Percentiles rank a stretch among this genome's conserved stretches.
These are phyloP conservation scores for Columba guinea DNA, from an alignment of 2,797 vertebrate genomes.

Conservation along the genomic window DNA sequence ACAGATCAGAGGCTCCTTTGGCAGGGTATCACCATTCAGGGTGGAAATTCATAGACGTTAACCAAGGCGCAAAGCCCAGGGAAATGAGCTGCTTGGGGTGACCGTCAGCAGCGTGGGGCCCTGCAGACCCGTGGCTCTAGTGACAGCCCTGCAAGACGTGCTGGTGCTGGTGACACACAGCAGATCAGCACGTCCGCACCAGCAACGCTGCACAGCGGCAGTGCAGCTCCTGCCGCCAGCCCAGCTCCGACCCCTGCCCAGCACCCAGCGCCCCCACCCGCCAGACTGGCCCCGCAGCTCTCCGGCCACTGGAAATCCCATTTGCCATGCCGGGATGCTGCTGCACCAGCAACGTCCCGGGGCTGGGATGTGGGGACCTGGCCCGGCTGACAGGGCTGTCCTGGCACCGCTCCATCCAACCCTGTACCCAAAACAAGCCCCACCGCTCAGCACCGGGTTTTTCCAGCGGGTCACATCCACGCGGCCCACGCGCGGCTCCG, in stretches of 20 bases:
- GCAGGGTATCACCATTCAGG: neutral
- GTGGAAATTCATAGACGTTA: neutral
- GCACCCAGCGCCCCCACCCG: neutral
- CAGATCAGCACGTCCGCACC: neutral
- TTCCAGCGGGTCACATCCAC: neutral
- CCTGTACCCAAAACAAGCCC: fast-evolving
- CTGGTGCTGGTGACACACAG: neutral
- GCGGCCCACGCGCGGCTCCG: fast-evolving
- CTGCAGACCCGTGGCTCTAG: neutral
- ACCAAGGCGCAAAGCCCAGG: neutral
- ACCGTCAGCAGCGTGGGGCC: neutral
- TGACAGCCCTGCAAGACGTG: neutral
- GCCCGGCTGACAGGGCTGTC: neutral
- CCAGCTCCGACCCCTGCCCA: neutral
- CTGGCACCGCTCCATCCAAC: neutral
- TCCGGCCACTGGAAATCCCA: neutral
- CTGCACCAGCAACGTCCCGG: neutral
- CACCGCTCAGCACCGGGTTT: fast-evolving
- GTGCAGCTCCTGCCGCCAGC: neutral
- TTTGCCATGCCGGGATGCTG: neutral
- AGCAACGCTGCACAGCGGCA: neutral
- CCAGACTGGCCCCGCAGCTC: neutral
- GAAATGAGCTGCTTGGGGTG: fast-evolving
- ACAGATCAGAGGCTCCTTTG: neutral
- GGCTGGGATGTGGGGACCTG: neutral